These are phyloP conservation scores for Anagyrus pseudococci DNA, from an alignment of 2,888 invertebrate species.

Conservation along the genomic window DNA sequence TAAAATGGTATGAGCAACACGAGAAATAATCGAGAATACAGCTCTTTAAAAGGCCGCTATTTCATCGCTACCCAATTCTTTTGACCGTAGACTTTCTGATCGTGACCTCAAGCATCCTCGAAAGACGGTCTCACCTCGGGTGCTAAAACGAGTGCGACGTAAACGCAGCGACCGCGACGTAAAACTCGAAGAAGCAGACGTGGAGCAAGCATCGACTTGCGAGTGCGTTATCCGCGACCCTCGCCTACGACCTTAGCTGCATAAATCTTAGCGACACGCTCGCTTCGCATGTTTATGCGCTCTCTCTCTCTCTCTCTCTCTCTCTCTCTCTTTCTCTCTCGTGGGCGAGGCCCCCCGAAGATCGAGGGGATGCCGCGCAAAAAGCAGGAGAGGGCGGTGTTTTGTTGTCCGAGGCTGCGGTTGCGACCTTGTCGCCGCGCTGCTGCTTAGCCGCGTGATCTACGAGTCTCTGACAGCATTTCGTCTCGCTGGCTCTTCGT, in stretches of 20 bases:
- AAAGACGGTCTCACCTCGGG: constrained; percentile 41
- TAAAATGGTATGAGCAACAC: too few relatives aligned
- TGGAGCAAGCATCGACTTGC: not conserved
- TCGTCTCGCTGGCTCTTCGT: constrained; percentile 16
- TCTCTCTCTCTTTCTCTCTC: not conserved
- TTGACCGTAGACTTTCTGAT: too few relatives aligned
- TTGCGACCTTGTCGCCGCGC: constrained; percentile 7
- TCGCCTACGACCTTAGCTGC: not conserved
- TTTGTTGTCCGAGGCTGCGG: constrained; percentile 26
- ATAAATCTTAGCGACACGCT: too few relatives aligned
- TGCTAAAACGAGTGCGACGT: constrained; percentile 56
- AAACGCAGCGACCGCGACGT: constrained; percentile 58
- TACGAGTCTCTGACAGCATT: constrained; percentile 23
- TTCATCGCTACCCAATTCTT: too few relatives aligned
- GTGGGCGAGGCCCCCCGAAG: not conserved
- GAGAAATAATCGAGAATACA: too few relatives aligned
- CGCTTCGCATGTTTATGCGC: too few relatives aligned
- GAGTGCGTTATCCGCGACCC: not conserved
- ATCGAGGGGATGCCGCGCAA: not conserved
- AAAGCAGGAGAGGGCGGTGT: constrained; percentile 4
- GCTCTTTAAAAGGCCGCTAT: too few relatives aligned
- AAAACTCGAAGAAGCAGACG: constrained; percentile 41
- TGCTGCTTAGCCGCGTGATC: constrained; percentile 25
- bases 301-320: not conserved
- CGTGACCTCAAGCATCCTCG: constrained; percentile 46